These are phyloP conservation scores for Lagria hirta DNA, from an alignment of 2,888 invertebrate genomes.

Conservation along the genomic window DNA sequence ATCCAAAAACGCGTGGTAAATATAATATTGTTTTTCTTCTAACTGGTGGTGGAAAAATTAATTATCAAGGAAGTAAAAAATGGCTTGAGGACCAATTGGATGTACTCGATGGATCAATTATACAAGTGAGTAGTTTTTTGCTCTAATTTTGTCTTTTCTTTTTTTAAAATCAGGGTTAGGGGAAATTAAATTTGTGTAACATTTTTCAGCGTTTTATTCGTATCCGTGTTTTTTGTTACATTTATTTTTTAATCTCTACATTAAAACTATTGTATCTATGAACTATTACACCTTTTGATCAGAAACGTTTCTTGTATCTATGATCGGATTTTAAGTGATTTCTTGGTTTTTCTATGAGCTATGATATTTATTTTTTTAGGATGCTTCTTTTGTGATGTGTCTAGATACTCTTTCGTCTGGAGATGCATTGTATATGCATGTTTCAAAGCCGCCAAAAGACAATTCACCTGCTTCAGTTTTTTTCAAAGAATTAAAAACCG, in stretches of 20 bases:
- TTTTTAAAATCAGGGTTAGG: too few relatives aligned
- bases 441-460: slow-evolving; percentile 92
- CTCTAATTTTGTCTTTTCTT: too few relatives aligned
- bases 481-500: slow-evolving; percentile 64
- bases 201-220: too few relatives aligned
- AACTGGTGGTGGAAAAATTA: slow-evolving; percentile 87
- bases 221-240: too few relatives aligned
- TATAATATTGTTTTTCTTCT: slow-evolving; percentile 85
- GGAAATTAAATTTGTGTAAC: too few relatives aligned
- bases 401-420: slow-evolving; percentile 76
- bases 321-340: too few relatives aligned
- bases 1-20: slow-evolving; percentile 69
- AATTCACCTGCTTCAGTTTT: slow-evolving; percentile 73
- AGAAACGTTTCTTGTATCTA: slow-evolving; percentile 6
- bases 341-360: slow-evolving; percentile 3
- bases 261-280: slow-evolving; percentile 1
- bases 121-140: slow-evolving; percentile 62
- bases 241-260: background rate
- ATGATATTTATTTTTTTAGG: slow-evolving; percentile 58
- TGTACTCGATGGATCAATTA: slow-evolving; percentile 66
- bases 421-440: slow-evolving; percentile 79
- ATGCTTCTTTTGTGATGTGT: slow-evolving; percentile 87
- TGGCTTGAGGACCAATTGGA: slow-evolving; percentile 95
- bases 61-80: slow-evolving; percentile 93
- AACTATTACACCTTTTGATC: background rate